Evolutionary conservation across 2,797 vertebrate genomes (phyloP).

Genomic region (Tragopan temminckii): DNA sequence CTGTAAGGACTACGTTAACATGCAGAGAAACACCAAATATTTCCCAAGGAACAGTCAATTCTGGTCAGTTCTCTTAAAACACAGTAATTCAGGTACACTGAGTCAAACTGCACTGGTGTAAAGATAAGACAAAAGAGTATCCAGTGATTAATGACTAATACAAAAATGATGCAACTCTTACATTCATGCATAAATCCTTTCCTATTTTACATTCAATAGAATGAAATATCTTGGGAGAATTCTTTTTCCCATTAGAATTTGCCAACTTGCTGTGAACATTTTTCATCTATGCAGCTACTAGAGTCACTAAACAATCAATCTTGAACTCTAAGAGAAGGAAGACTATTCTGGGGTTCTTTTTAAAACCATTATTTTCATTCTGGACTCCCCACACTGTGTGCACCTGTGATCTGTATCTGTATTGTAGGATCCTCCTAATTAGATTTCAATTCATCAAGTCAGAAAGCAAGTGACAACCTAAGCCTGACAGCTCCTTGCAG

Average conservation of each 20-base stretch:
- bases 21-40: slow-evolving; percentile 45
- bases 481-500: slow-evolving; percentile 31
- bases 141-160: neutral
- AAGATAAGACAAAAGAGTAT: neutral
- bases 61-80: neutral
- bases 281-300: neutral
- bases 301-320: neutral
- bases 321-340: neutral
- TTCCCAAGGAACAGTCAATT: slow-evolving; percentile 29
- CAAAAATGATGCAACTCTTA: neutral
- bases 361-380: slow-evolving; percentile 6
- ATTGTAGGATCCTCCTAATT: slow-evolving; percentile 33
- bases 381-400: neutral
- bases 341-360: neutral
- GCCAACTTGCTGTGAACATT: slow-evolving; percentile 13
- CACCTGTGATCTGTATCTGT: slow-evolving; percentile 21
- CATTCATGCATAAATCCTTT: neutral
- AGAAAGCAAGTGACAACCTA: slow-evolving; percentile 22
- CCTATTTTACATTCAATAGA: neutral
- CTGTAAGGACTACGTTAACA: slow-evolving; percentile 6
- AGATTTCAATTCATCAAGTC: slow-evolving; percentile 54
- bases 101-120: neutral
- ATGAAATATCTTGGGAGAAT: neutral
- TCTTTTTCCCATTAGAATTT: neutral
- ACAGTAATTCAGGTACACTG: neutral